phyloP scores from a whole-genome alignment of 92 coral and sea anemone species.

The Parazoanthus atlanticus region DNA sequence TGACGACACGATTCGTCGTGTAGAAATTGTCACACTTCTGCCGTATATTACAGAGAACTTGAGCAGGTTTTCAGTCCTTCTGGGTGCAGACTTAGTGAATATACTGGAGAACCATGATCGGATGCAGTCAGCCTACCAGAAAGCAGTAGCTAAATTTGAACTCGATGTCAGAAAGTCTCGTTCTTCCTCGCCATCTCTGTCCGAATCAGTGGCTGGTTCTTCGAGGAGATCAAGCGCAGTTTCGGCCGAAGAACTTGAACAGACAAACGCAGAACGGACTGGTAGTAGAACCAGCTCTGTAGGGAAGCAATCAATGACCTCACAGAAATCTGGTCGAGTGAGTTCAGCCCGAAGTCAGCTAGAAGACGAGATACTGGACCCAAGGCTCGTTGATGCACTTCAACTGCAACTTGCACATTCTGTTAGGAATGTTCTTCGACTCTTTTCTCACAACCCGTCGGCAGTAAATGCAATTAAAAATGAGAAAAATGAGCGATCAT shows the following conservation, averaged over 20 bases:
- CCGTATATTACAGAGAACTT: conserved; percentile 87
- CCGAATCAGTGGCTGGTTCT: conserved; percentile 48
- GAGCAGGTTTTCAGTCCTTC: conserved; percentile 82
- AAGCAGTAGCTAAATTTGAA: conserved; percentile 73
- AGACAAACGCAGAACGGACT: conserved; percentile 13
- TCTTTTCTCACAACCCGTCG: conserved; percentile 87
- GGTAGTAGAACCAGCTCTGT: conserved; percentile 64
- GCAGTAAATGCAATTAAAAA: conserved; percentile 73
- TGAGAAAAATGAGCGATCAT: conserved; percentile 76
- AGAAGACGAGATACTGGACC: conserved; percentile 41
- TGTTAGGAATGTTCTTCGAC: conserved; percentile 76
- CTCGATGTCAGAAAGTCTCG: conserved; percentile 71
- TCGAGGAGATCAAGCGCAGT: conserved; percentile 74
- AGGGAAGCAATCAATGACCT: conserved; percentile 47
- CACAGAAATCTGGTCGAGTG: conserved; percentile 38
- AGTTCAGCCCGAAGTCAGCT: conserved; percentile 48
- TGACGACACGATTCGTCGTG: conserved; percentile 86
- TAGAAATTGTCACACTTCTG: conserved; percentile 83
- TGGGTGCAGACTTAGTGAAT: conserved; percentile 79
- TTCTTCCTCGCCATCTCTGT: conserved; percentile 49
- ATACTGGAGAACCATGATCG: conserved; percentile 78
- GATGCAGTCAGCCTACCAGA: conserved; percentile 86
- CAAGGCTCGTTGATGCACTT: conserved; percentile 55
- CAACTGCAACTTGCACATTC: conserved; percentile 77
- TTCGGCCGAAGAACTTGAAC: conserved; percentile 45